These are phyloP conservation scores for Camptogramma bilineatum DNA, from an alignment of 2,888 invertebrate species.

Conservation along the genomic window DNA sequence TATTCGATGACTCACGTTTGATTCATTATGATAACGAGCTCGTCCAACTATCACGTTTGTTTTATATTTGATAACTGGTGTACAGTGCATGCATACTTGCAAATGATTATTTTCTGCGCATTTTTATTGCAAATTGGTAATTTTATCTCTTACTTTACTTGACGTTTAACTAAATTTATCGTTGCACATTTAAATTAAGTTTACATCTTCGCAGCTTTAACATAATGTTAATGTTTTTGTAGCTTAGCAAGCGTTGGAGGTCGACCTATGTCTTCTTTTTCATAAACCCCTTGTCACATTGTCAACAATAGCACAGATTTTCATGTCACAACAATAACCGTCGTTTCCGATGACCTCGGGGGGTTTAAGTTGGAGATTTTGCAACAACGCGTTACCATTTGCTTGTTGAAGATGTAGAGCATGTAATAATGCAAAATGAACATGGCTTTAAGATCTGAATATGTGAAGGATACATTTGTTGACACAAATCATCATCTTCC, in stretches of 20 bases:
- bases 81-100: background rate
- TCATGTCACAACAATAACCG: conserved; percentile 55
- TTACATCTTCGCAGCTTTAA: background rate
- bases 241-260: background rate
- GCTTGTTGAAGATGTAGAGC: conserved; percentile 22
- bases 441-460: conserved; percentile 1
- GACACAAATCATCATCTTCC: too few species aligned
- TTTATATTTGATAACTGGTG: background rate
- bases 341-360: conserved; percentile 57
- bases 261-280: conserved; percentile 32
- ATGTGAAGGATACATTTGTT: background rate
- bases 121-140: background rate
- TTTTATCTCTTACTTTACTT: background rate
- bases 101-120: background rate
- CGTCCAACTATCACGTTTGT: background rate
- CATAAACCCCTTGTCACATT: conserved; percentile 45
- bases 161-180: background rate
- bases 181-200: background rate
- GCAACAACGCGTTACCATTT: conserved; percentile 19
- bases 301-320: conserved; percentile 48
- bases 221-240: background rate
- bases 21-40: conserved; percentile 9
- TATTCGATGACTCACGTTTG: conserved; percentile 10
- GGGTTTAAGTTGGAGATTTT: conserved; percentile 37
- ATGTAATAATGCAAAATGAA: conserved; percentile 16